A percentile compares a stretch with the other conserved stretches of the same genome.
Evolutionary conservation across 2,797 vertebrate genomes (phyloP).

Genomic region (Orientallactaga sibirica): DNA sequence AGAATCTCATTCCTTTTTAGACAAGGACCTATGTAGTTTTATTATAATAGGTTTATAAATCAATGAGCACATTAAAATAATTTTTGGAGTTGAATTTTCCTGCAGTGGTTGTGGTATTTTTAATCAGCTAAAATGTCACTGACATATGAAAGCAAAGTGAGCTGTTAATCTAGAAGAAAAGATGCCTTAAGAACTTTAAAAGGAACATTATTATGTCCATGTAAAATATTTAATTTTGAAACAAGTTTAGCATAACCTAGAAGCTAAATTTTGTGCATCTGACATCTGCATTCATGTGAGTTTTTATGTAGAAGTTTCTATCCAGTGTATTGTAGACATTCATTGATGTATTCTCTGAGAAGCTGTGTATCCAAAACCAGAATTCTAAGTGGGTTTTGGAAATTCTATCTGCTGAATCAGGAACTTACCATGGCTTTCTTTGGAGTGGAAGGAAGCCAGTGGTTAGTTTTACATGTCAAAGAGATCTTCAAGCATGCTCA

Average conservation of each 20-base stretch:
- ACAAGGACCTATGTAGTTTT: neutral
- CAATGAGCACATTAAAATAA: neutral
- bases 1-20: neutral
- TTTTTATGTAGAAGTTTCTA: conserved; percentile 1
- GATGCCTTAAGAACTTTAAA: neutral
- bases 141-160: neutral
- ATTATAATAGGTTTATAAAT: neutral
- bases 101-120: neutral
- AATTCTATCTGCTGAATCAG: neutral
- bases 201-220: neutral
- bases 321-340: neutral
- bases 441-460: neutral
- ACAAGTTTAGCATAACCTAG: neutral
- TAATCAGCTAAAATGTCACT: neutral
- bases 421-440: neutral
- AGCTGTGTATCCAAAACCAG: neutral
- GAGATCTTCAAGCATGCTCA: neutral
- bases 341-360: neutral
- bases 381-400: conserved; percentile 1
- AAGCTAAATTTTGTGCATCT: neutral
- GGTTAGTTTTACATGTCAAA: conserved; percentile 9
- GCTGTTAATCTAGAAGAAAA: neutral
- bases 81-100: neutral
- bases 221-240: conserved; percentile 21
- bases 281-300: neutral